These are phyloP conservation scores for Sceloporus tristichus DNA, from an alignment of 2,113 vertebrate species.

Conservation along the genomic window DNA sequence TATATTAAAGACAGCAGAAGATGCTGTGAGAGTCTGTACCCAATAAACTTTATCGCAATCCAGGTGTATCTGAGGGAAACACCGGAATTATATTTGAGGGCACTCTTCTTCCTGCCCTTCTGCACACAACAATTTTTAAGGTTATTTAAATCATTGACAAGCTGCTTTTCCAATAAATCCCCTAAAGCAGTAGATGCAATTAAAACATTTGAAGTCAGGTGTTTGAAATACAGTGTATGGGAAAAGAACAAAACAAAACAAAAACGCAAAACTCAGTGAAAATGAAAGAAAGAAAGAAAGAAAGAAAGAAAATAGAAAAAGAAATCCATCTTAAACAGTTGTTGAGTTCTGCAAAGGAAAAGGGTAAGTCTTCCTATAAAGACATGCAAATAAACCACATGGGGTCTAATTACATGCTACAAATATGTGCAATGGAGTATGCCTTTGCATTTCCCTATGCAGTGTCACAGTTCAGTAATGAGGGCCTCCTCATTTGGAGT, in stretches of 20 bases:
- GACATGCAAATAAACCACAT: not conserved
- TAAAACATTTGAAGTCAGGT: conserved; percentile 3
- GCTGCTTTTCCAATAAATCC: not conserved
- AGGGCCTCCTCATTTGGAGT: too few species aligned
- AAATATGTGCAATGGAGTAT: not conserved
- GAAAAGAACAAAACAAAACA: too few species aligned
- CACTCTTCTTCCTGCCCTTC: too few species aligned
- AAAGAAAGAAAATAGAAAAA: too few species aligned
- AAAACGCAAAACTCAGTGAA: too few species aligned
- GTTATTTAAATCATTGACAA: not conserved
- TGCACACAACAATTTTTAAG: not conserved
- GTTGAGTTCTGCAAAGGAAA: not conserved
- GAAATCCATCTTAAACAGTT: too few species aligned
- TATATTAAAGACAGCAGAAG: conserved; percentile 37
- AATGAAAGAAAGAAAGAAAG: too few species aligned
- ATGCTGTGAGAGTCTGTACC: conserved; percentile 4
- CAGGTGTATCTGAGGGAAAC: conserved; percentile 12
- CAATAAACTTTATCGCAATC: conserved; percentile 29
- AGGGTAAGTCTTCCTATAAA: not conserved
- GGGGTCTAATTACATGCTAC: not conserved
- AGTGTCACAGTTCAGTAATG: too few species aligned
- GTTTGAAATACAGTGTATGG: not conserved
- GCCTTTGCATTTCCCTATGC: too few species aligned
- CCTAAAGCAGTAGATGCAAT: not conserved
- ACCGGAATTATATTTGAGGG: not conserved